A percentile compares a stretch with the other conserved stretches of the same genome.
These are phyloP conservation scores for Gallirallus australis DNA, from an alignment of 2,797 vertebrate genomes.

Conservation along the genomic window DNA sequence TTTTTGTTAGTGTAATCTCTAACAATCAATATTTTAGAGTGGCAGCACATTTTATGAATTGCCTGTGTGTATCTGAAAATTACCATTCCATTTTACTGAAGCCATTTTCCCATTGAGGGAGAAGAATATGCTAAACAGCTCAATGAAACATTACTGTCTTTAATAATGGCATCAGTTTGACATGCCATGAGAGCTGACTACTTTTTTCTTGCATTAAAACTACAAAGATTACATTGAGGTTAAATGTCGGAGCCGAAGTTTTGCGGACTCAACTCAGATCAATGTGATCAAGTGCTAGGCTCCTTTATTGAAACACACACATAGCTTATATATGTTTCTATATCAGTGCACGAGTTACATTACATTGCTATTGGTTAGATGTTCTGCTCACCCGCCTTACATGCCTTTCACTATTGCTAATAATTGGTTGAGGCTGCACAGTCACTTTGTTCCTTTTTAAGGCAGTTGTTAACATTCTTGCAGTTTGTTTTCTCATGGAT, in stretches of 20 bases:
- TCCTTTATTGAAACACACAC: no score
- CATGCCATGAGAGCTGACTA: neutral
- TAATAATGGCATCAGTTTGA: neutral
- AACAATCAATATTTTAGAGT: neutral
- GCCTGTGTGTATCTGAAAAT: neutral
- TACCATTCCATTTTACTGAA: neutral
- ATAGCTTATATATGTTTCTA: no score
- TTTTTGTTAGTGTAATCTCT: neutral
- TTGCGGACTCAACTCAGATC: no score
- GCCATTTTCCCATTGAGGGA: neutral
- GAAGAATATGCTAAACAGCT: neutral
- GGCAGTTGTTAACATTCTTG: no score
- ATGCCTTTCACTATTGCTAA: no score
- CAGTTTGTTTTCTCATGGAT: no score
- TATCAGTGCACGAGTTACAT: no score
- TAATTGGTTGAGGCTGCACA: no score
- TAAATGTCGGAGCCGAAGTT: neutral
- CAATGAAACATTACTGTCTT: neutral
- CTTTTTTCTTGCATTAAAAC: neutral
- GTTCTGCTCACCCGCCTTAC: no score
- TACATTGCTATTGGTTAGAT: no score
- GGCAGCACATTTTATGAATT: neutral
- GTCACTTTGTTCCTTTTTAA: no score
- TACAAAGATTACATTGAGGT: neutral
- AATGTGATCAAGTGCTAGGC: no score